These are phyloP conservation scores for Diorhabda sublineata DNA, from an alignment of 1,140 invertebrate species.

Conservation along the genomic window DNA sequence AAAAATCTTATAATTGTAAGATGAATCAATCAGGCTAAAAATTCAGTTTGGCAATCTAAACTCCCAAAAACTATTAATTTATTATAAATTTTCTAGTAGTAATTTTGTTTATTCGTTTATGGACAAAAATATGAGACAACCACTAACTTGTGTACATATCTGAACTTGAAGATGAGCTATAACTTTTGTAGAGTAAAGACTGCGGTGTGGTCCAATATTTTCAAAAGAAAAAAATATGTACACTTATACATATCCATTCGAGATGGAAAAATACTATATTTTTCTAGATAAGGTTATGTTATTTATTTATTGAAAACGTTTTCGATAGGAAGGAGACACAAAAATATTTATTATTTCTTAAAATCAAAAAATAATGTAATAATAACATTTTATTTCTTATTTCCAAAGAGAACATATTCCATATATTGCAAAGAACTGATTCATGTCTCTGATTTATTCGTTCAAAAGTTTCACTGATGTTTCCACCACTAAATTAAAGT, in stretches of 20 bases:
- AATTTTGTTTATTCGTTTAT: neutral
- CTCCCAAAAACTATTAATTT: too few relatives aligned
- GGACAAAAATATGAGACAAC: neutral
- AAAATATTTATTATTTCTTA: conserved; percentile 1
- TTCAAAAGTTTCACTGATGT: too few relatives aligned
- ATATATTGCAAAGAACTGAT: too few relatives aligned
- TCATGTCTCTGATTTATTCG: too few relatives aligned
- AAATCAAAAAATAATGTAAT: too few relatives aligned
- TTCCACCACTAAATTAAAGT: too few relatives aligned
- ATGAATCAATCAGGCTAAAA: too few relatives aligned
- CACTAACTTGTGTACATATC: conserved; percentile 18
- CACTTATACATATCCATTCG: conserved; percentile 37
- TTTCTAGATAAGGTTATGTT: conserved; percentile 34
- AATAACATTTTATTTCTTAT: too few relatives aligned
- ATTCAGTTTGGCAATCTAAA: too few relatives aligned
- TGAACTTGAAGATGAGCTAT: conserved; percentile 19
- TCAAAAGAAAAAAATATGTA: conserved; percentile 19
- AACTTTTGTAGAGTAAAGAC: conserved; percentile 32
- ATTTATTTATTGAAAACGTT: neutral
- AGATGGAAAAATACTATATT: conserved; percentile 35
- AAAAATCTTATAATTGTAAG: too few relatives aligned
- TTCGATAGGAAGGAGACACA: conserved; percentile 10
- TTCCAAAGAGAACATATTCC: too few relatives aligned
- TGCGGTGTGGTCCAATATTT: conserved; percentile 35
- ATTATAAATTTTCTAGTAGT: too few relatives aligned